phyloP scores from a whole-genome alignment of 2,797 vertebrate genomes.

The Darevskia nairensis region DNA sequence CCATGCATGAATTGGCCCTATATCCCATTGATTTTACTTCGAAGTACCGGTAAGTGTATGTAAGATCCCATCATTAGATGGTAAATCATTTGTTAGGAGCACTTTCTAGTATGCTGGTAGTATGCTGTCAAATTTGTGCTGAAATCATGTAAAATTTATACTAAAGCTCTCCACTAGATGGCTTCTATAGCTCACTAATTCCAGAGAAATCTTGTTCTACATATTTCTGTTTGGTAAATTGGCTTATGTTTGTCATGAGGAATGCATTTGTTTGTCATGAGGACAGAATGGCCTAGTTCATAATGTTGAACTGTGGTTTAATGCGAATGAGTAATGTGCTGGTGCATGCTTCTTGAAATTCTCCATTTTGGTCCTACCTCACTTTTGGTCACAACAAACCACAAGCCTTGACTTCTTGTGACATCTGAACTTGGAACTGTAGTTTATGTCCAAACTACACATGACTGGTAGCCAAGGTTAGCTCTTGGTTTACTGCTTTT shows the following conservation, averaged over 20 bases:
- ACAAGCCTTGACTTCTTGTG: no score
- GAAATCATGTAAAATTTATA: background rate
- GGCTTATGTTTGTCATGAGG: background rate
- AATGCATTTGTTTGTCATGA: background rate
- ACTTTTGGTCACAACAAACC: no score
- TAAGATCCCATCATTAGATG: background rate
- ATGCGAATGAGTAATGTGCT: no score
- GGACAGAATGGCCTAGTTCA: no score
- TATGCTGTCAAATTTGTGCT: background rate
- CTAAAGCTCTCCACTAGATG: slow-evolving; percentile 10
- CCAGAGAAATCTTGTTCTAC: background rate
- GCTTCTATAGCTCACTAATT: background rate
- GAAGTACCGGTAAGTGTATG: background rate
- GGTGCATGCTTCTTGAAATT: no score
- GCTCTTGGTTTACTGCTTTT: no score
- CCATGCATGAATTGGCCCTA: background rate
- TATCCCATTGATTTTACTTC: background rate
- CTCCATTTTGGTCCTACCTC: no score
- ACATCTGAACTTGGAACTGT: no score
- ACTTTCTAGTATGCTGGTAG: background rate
- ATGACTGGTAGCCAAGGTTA: no score
- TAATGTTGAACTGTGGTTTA: no score
- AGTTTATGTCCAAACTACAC: no score
- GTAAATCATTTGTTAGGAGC: background rate
- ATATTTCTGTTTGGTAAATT: background rate